phyloP scores from a whole-genome alignment of 2,113 vertebrate species.

The Bubo bubo region DNA sequence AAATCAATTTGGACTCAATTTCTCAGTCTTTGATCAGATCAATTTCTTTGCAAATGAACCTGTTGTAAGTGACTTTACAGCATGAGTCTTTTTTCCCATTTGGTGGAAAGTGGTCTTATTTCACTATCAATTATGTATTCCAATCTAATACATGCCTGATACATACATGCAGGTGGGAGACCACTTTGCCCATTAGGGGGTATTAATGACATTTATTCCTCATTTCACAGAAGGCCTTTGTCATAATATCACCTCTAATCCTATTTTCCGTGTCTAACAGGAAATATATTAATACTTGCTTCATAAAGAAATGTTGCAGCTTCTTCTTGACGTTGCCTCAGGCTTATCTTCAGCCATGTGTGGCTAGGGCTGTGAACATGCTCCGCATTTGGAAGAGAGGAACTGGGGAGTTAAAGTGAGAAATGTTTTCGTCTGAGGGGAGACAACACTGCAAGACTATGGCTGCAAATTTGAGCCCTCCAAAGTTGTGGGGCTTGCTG shows the following conservation, averaged over 20 bases:
- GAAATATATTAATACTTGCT: slow-evolving; percentile 7
- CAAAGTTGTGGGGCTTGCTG: neutral
- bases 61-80: neutral
- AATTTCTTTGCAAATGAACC: neutral
- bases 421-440: neutral
- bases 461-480: neutral
- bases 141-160: neutral
- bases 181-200: neutral
- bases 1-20: neutral
- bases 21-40: neutral
- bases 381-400: neutral
- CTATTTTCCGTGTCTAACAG: neutral
- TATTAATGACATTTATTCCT: slow-evolving; percentile 41
- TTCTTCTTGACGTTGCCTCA: neutral
- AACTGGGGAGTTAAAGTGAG: neutral
- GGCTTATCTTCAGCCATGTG: neutral
- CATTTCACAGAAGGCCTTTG: slow-evolving; percentile 4
- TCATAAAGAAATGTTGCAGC: slow-evolving; percentile 8
- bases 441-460: neutral
- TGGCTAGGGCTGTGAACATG: neutral
- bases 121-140: neutral
- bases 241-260: slow-evolving; percentile 10
- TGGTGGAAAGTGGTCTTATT: neutral
- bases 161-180: neutral
- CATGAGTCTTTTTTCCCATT: neutral